Evolutionary conservation across 2,113 vertebrate genomes (phyloP), one percentile per base, ranked within the genome.

Genomic region (Neolamprologus sp.): DNA sequence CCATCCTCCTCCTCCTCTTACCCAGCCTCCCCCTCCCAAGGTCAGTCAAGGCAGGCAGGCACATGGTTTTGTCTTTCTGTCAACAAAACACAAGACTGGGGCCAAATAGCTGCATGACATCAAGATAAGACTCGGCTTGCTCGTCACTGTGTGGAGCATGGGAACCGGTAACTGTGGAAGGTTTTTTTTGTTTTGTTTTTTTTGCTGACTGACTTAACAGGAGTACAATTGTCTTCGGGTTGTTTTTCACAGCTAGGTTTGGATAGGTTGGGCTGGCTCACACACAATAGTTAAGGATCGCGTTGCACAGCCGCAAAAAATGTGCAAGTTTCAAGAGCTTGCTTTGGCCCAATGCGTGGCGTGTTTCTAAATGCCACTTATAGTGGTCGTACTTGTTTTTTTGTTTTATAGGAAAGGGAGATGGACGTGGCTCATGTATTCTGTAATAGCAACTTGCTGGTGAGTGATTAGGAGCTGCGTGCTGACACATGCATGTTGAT

Each of bases 61-160:
- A 26, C 84, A 84, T 9, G 45, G 81, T 90, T 91, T 89, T 87
- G 63, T 86, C 88, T 92, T 82, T 89, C 91, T 92, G 92, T 94
- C 88, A 94, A 92, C 92, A 92, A 85, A 92, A 83, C 57, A 57
- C 42, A 45, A 54, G 49, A 47, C 14, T 65, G 60, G 42, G 71
- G 71, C 71, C 42, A 47, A 90, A 93, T 91, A 79, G 83, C 85
- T 81, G 75, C 13, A 28, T 83, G 86, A 91, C 88, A 89, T 78
- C 75, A 49, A 91, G 90, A 93, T 92, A 92, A 92, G 91, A 90
- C 87, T 87, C 57, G 68, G 83, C 87, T 85, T 47, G 85, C 68
- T 86, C 86, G 21, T 86, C 53, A 53, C 87, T 91, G 40, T 85
- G 86, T 51, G 63, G 71, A 63, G 83, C 79, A 75, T 88, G 87